Evolutionary conservation across 2,888 invertebrate genomes (phyloP).

Genomic region (Tachystola acroxantha): DNA sequence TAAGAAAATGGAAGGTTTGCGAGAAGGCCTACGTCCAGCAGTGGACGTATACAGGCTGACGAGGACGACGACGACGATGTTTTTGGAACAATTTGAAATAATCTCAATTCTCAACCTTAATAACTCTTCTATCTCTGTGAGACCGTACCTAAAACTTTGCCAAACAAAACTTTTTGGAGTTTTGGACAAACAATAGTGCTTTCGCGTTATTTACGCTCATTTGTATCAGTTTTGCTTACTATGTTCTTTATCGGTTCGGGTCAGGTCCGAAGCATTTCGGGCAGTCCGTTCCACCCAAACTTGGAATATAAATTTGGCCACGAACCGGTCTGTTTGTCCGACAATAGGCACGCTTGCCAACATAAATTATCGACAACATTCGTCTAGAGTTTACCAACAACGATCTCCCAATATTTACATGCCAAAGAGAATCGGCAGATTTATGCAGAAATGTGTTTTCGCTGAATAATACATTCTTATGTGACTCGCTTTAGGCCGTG

Average conservation of each 20-base stretch:
- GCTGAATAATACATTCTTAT: no score
- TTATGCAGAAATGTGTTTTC: slow-evolving; percentile 8
- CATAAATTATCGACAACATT: slow-evolving; percentile 63
- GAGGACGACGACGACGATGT: no score
- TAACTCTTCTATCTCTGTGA: no score
- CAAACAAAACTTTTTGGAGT: not conserved
- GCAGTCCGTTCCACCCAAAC: slow-evolving; percentile 40
- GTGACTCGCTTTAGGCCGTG: no score
- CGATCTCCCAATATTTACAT: slow-evolving; percentile 54
- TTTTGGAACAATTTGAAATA: no score
- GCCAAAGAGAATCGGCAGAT: slow-evolving; percentile 23
- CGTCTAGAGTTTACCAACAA: slow-evolving; percentile 48
- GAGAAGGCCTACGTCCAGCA: no score
- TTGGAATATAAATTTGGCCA: slow-evolving; percentile 63
- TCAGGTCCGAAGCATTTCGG: slow-evolving; percentile 37
- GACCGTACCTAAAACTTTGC: no score
- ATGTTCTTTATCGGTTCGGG: slow-evolving; percentile 46
- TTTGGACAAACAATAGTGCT: slow-evolving; percentile 14
- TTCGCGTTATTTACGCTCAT: slow-evolving; percentile 39
- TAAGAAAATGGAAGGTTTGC: no score
- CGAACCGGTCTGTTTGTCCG: slow-evolving; percentile 51
- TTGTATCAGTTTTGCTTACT: slow-evolving; percentile 46
- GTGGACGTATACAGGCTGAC: no score
- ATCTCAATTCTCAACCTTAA: no score
- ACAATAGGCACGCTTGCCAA: slow-evolving; percentile 56